Conservation (phyloP, 2,113 vertebrate genomes). For the Semnopithecus entellus region DNA sequence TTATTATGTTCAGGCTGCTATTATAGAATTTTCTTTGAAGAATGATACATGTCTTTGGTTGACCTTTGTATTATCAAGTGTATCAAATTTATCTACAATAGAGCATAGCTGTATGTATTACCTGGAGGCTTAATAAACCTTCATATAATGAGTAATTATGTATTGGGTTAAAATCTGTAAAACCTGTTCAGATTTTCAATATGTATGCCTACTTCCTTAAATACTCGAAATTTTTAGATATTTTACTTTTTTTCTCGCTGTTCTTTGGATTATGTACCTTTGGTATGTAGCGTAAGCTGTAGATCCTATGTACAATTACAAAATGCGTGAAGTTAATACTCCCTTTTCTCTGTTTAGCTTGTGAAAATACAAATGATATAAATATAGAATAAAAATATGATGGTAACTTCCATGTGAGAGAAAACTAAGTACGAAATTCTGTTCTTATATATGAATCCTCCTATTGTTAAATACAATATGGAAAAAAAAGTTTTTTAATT, state of each 20-base stretch:
- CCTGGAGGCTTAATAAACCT: neutral
- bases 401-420: neutral
- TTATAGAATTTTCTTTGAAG: slow-evolving; percentile 33
- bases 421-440: neutral
- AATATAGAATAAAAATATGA: neutral
- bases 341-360: neutral
- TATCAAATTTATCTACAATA: neutral
- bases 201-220: neutral
- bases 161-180: neutral
- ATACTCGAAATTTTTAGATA: neutral
- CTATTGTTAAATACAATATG: neutral
- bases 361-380: neutral
- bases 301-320: neutral
- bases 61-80: neutral
- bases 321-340: neutral
- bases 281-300: neutral
- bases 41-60: neutral
- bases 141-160: neutral
- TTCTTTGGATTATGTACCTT: neutral
- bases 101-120: neutral
- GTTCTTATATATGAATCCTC: neutral
- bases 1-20: neutral
- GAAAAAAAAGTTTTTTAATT: neutral
- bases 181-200: neutral
- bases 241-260: neutral